These are phyloP conservation scores for Linepithema humile DNA, from an alignment of 1,140 invertebrate genomes.

Conservation along the genomic window DNA sequence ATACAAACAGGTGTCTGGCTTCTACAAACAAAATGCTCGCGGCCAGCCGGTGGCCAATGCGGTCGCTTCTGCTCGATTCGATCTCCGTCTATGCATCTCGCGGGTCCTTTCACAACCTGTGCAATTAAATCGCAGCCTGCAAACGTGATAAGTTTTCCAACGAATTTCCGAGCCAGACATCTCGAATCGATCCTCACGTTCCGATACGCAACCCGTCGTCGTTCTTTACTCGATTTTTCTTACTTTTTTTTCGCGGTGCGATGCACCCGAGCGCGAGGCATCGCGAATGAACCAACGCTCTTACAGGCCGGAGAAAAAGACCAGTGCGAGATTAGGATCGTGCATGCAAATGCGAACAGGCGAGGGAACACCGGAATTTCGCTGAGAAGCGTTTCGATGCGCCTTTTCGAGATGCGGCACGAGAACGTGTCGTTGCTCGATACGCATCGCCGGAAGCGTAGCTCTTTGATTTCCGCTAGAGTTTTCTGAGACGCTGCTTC, in stretches of 20 bases:
- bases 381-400: constrained; percentile 34
- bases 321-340: constrained; percentile 51
- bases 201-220: neutral
- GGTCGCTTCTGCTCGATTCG: constrained; percentile 28
- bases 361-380: constrained; percentile 32
- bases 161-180: neutral
- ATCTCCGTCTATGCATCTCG: constrained; percentile 33
- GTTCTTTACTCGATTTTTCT: constrained; percentile 29
- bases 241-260: constrained; percentile 23
- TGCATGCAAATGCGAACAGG: constrained; percentile 51
- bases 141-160: constrained; percentile 34
- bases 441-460: constrained; percentile 17
- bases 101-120: constrained; percentile 15
- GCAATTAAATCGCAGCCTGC: constrained; percentile 38
- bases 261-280: constrained; percentile 42
- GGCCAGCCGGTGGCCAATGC: constrained; percentile 21
- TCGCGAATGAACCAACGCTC: constrained; percentile 49
- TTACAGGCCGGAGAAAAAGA: constrained; percentile 22
- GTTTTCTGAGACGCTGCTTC: neutral
- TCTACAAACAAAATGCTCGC: constrained; percentile 47
- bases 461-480: constrained; percentile 1
- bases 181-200: constrained; percentile 10
- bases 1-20: constrained; percentile 28
- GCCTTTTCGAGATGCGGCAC: constrained; percentile 24
- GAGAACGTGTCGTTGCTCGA: constrained; percentile 5